A percentile compares a stretch with the other conserved stretches of the same genome.
These are phyloP conservation scores for Philonicus albiceps DNA, from an alignment of 2,888 invertebrate species.

Conservation along the genomic window DNA sequence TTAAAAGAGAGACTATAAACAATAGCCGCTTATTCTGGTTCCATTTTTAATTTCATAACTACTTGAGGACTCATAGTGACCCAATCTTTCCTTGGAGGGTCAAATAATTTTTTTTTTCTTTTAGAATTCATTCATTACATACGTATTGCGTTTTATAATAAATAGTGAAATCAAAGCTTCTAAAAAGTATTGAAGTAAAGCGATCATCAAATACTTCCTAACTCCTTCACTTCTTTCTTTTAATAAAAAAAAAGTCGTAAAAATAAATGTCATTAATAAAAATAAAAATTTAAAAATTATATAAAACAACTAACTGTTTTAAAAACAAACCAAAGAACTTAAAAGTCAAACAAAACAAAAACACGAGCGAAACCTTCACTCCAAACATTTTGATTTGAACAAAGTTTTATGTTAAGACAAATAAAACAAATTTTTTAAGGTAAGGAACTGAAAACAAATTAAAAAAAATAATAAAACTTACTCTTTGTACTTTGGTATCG, in stretches of 20 bases:
- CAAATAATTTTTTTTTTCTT: not conserved
- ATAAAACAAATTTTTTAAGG: not conserved
- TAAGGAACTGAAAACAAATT: not conserved
- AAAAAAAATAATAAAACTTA: conserved; percentile 20
- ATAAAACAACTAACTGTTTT: not conserved
- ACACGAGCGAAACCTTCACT: not conserved
- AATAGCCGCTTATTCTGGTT: not conserved
- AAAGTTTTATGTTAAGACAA: too few species aligned
- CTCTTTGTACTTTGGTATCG: conserved; percentile 41
- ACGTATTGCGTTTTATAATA: not conserved
- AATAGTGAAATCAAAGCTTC: not conserved
- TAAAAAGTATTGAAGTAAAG: not conserved
- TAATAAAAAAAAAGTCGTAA: not conserved
- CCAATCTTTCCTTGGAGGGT: not conserved
- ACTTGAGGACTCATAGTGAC: too few species aligned
- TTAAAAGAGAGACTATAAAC: too few species aligned
- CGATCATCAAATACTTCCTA: not conserved
- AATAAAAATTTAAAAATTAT: not conserved
- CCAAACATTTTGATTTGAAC: not conserved
- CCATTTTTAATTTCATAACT: not conserved
- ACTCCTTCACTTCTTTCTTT: not conserved
- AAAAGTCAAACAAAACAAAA: not conserved
- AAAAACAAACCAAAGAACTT: not conserved
- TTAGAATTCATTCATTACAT: not conserved
- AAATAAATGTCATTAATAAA: not conserved